Conservation (phyloP, 2,113 vertebrate genomes). For the Electrona antarctica region DNA sequence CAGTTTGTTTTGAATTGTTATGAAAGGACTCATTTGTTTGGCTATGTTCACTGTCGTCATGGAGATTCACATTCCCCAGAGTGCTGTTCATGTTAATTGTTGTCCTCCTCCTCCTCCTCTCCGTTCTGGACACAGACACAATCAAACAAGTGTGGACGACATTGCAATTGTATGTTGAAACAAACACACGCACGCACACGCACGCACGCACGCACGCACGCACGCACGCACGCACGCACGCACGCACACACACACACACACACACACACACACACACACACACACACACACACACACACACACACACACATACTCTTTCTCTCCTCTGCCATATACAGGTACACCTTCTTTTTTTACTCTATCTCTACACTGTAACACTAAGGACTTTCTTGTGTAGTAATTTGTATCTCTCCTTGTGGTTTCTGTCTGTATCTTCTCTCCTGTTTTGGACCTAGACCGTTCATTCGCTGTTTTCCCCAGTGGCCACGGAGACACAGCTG, state of each 20-base stretch:
- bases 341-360: too few relatives aligned
- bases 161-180: conserved; percentile 36
- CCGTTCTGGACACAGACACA: conserved; percentile 59
- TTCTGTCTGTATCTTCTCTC: too few relatives aligned
- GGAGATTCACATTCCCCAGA: conserved; percentile 73
- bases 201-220: background rate
- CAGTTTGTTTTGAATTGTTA: conserved; percentile 66
- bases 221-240: background rate
- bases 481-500: too few relatives aligned
- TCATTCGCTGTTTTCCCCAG: too few relatives aligned
- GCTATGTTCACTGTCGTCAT: conserved; percentile 64
- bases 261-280: background rate
- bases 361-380: background rate
- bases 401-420: too few relatives aligned
- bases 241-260: background rate
- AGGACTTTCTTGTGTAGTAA: too few relatives aligned
- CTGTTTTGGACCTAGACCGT: too few relatives aligned
- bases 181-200: background rate
- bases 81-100: conserved; percentile 72
- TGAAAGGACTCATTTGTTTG: conserved; percentile 74
- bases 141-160: conserved; percentile 63
- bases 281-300: background rate
- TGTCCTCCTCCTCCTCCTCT: conserved; percentile 65
- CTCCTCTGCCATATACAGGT: background rate
- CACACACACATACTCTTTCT: background rate